Conservation (phyloP, 37 sponge, comb jelly and placozoan species). For the Geodia barretti region DNA sequence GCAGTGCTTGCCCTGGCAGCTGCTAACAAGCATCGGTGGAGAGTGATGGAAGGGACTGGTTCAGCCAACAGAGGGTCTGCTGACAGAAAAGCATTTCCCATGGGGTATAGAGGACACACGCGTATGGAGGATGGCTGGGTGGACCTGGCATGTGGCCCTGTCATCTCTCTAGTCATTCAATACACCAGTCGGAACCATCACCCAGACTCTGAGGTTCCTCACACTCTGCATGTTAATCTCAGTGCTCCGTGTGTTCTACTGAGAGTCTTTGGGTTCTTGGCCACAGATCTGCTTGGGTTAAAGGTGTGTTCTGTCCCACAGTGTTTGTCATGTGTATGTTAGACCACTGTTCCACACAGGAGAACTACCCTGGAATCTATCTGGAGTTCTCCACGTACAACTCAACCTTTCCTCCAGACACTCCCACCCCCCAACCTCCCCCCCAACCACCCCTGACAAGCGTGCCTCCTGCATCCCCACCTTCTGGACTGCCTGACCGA, state of each 20-base stretch:
- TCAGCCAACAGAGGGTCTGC: not conserved
- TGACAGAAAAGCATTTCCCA: slow-evolving; percentile 46
- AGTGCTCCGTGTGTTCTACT: slow-evolving; percentile 45
- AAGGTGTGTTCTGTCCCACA: slow-evolving; percentile 41
- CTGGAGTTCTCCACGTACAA: slow-evolving; percentile 46
- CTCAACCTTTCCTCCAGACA: slow-evolving; percentile 21
- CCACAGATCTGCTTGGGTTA: slow-evolving; percentile 52
- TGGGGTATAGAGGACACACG: slow-evolving; percentile 55
- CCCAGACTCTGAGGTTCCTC: slow-evolving; percentile 23
- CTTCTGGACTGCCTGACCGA: slow-evolving; percentile 18
- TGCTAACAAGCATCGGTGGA: slow-evolving; percentile 59
- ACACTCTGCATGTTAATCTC: slow-evolving; percentile 34
- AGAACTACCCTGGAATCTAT: slow-evolving; percentile 76
- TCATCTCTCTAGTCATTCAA: slow-evolving; percentile 38
- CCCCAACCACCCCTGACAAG: not conserved
- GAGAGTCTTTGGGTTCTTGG: slow-evolving; percentile 67
- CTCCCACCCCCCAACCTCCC: not conserved
- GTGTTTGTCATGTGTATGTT: not conserved
- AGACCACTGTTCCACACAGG: slow-evolving; percentile 1
- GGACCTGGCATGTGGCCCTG: slow-evolving; percentile 69
- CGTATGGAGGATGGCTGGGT: slow-evolving; percentile 71
- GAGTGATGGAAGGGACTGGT: not conserved
- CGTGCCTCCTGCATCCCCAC: slow-evolving; percentile 4
- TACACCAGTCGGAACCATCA: slow-evolving; percentile 49
- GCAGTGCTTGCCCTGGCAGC: slow-evolving; percentile 55